Percentiles rank a stretch among this genome's conserved stretches.
Evolutionary conservation across 2,888 invertebrate genomes (phyloP).

Genomic region (Tipula vernalis): DNA sequence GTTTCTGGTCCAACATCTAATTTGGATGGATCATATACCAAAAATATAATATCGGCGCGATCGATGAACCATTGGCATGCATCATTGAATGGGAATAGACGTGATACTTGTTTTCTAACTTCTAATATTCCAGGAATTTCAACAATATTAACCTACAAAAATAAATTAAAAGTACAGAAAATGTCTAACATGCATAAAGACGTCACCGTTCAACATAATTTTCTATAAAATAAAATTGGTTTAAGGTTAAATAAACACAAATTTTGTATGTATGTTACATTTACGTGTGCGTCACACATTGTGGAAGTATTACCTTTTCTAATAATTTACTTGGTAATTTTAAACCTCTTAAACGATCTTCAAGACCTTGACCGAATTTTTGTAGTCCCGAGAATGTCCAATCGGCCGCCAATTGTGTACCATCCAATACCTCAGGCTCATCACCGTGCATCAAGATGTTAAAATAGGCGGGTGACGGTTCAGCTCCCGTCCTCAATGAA

Average conservation of each 20-base stretch:
- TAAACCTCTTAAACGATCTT: conserved; percentile 73
- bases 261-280: background rate
- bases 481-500: conserved; percentile 81
- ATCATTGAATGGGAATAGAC: conserved; percentile 89
- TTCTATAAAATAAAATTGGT: background rate
- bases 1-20: conserved; percentile 91
- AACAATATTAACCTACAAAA: conserved; percentile 73
- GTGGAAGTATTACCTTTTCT: conserved; percentile 54
- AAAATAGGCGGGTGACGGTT: conserved; percentile 87
- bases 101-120: conserved; percentile 83
- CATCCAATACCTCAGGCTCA: conserved; percentile 73
- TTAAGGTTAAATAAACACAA: background rate
- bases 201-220: background rate
- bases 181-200: background rate
- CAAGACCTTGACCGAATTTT: conserved; percentile 87
- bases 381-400: conserved; percentile 89
- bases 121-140: conserved; percentile 94
- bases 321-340: conserved; percentile 70
- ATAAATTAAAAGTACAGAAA: background rate
- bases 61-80: conserved; percentile 97
- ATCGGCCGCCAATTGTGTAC: conserved; percentile 88
- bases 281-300: too few relatives aligned
- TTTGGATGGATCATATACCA: conserved; percentile 91
- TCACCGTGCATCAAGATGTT: conserved; percentile 84
- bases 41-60: conserved; percentile 87